Conservation (phyloP, 2,113 vertebrate genomes). For the Ageneiosus marmoratus region DNA sequence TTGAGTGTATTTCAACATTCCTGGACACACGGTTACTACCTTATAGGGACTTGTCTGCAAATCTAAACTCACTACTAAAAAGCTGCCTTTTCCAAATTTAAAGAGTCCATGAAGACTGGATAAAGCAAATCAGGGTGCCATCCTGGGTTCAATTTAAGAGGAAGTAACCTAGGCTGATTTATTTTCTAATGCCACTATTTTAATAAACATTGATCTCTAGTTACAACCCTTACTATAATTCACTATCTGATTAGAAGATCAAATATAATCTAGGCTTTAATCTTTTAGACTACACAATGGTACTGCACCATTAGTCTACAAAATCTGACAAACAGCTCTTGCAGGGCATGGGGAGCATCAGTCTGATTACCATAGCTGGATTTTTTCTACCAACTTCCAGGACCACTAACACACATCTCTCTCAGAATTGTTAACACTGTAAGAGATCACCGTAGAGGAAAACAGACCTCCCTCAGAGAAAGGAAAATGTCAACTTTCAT, state of each 20-base stretch:
- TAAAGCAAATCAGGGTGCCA: conserved; percentile 17
- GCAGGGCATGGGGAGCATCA: background rate
- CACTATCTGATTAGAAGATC: background rate
- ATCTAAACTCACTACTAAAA: conserved; percentile 45
- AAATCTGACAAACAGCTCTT: conserved; percentile 38
- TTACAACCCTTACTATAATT: background rate
- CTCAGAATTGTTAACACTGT: conserved; percentile 2
- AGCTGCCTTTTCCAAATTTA: conserved; percentile 29
- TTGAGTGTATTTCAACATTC: conserved; percentile 68
- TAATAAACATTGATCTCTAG: conserved; percentile 3
- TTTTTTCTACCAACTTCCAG: conserved; percentile 41
- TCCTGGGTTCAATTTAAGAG: conserved; percentile 13
- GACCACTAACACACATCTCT: conserved; percentile 29
- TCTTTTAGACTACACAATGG: conserved; percentile 19
- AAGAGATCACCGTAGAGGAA: conserved; percentile 20
- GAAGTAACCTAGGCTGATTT: conserved; percentile 5
- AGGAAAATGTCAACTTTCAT: conserved; percentile 21
- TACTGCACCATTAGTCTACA: conserved; percentile 14
- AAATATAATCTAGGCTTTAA: conserved; percentile 29
- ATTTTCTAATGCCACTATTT: conserved; percentile 10
- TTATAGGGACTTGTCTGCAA: conserved; percentile 70
- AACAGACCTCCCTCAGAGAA: conserved; percentile 30
- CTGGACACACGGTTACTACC: conserved; percentile 55
- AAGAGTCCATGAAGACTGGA: conserved; percentile 21
- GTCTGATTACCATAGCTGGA: conserved; percentile 6